Conservation (phyloP, 2,888 invertebrate genomes). For the Metalampra italica region DNA sequence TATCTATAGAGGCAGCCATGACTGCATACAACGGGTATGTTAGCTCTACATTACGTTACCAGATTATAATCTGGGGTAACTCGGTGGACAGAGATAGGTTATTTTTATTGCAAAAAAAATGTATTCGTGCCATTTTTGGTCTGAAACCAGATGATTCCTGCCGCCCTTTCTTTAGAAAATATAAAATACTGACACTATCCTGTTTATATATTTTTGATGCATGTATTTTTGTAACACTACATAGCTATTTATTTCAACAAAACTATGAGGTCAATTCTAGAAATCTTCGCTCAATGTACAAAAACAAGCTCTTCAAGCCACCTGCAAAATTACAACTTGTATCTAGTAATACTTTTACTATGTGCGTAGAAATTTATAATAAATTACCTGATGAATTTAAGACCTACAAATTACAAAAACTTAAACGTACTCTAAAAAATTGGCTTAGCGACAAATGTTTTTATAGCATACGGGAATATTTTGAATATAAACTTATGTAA, state of each 20-base stretch:
- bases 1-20: slow-evolving; percentile 4
- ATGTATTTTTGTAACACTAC: background rate
- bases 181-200: background rate
- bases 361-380: too few relatives aligned
- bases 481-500: too few relatives aligned
- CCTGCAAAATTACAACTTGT: too few relatives aligned
- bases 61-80: background rate
- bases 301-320: too few relatives aligned
- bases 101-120: background rate
- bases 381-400: too few relatives aligned
- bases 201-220: background rate
- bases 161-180: background rate
- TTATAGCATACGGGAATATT: too few relatives aligned
- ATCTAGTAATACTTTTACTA: too few relatives aligned
- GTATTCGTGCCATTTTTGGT: background rate
- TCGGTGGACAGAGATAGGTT: background rate
- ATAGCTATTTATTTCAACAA: background rate
- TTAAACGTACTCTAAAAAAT: too few relatives aligned
- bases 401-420: too few relatives aligned
- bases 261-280: too few relatives aligned
- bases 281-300: too few relatives aligned
- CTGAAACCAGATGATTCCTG: background rate
- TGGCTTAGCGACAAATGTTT: too few relatives aligned
- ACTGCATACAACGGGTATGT: slow-evolving; percentile 14
- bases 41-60: slow-evolving; percentile 10